Evolutionary conservation across 2,888 invertebrate genomes (phyloP), one percentile per base, ranked within the genome.

Genomic region (Bombylius major): DNA sequence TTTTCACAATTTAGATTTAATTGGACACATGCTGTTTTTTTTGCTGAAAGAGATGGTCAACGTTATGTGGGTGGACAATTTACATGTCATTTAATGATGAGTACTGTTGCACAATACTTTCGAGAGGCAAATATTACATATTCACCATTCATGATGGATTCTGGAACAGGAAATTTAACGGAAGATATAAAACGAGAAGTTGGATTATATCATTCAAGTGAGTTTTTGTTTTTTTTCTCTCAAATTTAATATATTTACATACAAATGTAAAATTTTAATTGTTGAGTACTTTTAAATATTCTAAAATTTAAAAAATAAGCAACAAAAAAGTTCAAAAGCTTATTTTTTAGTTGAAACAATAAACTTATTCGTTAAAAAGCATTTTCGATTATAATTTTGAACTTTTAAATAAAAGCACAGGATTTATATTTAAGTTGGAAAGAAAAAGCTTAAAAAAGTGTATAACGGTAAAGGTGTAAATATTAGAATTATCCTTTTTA

Each of bases 41-140:
- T 93, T 61, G 92, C 89, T 71, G 86, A 90, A 63, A 82, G 83
- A 12, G 77, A 83, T 58, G 87, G 86, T 0, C 84, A 84, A 65
- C 73, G 76, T 48, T 78, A 81, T 63, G 76, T 81, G 0, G 84
- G 82, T 8, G 90, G 90, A 0, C 75, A 76, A 12, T 79, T 82
- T 59, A 88, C 88, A 7, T 94, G 93, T 63, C 84, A 82, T 63
- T 76, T 92, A 31, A 79, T 87, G 70, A 86, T 88, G 75, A 81
- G 82, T 59, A 83, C 86, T 0, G 72, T 93, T 61, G 84, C 88
- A 52, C 79, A 82, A 62, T 75, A 71, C 63, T 75, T 78, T 75
- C 71, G 76, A 7, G 64, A 65, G 2, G 69, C 70, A 45, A 70
- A 71, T 58, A 68, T 73, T 60, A 70, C 69, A 9, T 75, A 71